Evolutionary conservation across 2,113 vertebrate species (phyloP), one percentile per base, ranked within the genome.

Genomic region (Seriola dumerili): DNA sequence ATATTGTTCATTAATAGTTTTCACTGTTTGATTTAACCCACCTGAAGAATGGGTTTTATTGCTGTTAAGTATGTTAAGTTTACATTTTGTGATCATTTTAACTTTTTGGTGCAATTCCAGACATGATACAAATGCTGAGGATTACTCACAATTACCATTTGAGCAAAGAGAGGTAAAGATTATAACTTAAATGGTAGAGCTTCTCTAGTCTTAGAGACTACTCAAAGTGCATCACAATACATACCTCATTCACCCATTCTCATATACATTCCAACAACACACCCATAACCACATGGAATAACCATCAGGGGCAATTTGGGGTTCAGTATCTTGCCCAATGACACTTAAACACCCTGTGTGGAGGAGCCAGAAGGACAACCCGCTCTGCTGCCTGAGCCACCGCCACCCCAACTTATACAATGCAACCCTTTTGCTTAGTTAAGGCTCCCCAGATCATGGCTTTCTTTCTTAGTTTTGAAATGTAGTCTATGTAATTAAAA

Each of bases 11-110:
- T 57, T 40, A 9, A 12, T 21, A 4, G 7, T 29, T 34, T 25
- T 19, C 4, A 13, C 38, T 57, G 25, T 55, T 32, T 58, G 16
- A 61, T 66, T 52, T 3, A 38, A 66, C 7, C 36, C 21, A 16
- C n/a, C 21, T 57, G 21, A n/a, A 54, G 9, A 55, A 69, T 84
- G 52, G 9, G 10, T 55, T 84, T 77, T 52, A 62, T 21, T 2
- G 2, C 1, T 0, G 65, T 3, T 13, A 25, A 14, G 1, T 17
- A 38, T 66, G 46, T 12, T 8, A 19, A n/a, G 46, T 46, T 3
- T 17, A 23, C 5, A 68, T 36, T 5, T 25, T 54, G 34, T n/a
- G 10, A 42, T 65, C 1, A 67, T 44, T 76, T 57, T 2, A n/a
- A 52, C 11, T 48, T 12, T 34, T 11, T 76, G 46, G 6, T 1